Base-by-base conservation (phyloP, 2,888 invertebrate species). In the Synergus japonicus region DNA sequence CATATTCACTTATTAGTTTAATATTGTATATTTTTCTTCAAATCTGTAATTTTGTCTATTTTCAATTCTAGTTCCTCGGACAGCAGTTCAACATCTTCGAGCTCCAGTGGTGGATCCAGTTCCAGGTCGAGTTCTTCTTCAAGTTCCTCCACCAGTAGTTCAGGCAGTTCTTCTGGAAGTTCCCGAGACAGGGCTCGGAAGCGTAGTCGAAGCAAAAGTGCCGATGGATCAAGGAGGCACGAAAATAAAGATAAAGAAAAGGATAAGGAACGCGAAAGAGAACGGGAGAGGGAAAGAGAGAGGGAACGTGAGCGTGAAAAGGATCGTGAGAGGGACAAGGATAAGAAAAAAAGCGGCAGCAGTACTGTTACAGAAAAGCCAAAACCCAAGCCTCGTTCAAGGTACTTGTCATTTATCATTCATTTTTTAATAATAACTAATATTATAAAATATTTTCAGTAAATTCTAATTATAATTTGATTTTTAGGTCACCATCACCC, bases 111-210 rank as follows among this genome's bases (percentile, higher is more conserved):
- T 79, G 92, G 93, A 77, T 93, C 93, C 22, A 93, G 93, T 79
- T 93, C 93, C 0, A 92, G 93, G 15, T 97, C 97, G 0, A 95
- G 96, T 81, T 96, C 95, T 0, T 94, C 95, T 15, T 97, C 97
- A 0, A 95, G 95, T 77, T 97, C 96, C 10, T 95, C 95, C 0
- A 97, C 96, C 0, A 96, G 96, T 89, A 96, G 96, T 85, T 96
- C 96, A 0, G 95, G 94, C 66, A 93, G 92, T 86, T 94, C 92
- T 44, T 93, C 93, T 2, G 93, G 94, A 1, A 92, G 95, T 82
- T 94, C 95, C 58, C 92, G 95, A 67, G 93, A 95, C 67, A 95
- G 92, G 93, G 95, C 92, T 94, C 95, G 95, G 93, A 93, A 92
- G 92, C 92, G 88, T 10, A 91, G 92, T 87, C 88, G 91, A 58